Evolutionary conservation across 2,888 invertebrate species (phyloP).

Genomic region (Morpho helenor): DNA sequence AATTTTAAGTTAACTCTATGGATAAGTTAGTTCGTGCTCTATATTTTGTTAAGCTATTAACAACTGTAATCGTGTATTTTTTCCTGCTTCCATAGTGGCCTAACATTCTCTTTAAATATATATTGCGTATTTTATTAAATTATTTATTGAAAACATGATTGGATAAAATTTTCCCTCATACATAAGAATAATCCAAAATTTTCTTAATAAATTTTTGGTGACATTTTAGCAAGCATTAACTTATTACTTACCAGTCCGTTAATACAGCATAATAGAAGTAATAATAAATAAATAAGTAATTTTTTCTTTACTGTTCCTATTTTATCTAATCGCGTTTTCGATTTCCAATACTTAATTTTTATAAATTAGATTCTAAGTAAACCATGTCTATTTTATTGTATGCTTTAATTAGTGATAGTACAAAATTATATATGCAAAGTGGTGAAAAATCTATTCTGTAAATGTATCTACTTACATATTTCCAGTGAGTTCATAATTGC

Average conservation of each 20-base stretch:
- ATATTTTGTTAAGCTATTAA: constrained; percentile 10
- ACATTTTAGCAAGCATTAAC: not conserved
- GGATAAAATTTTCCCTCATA: not conserved
- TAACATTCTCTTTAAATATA: constrained; percentile 15
- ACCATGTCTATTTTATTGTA: constrained; percentile 33
- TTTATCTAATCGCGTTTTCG: constrained; percentile 2
- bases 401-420: constrained; percentile 30
- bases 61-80: constrained; percentile 1
- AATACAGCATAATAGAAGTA: not conserved
- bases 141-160: not conserved
- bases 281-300: not conserved
- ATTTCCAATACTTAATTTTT: not conserved
- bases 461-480: not conserved
- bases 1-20: not conserved
- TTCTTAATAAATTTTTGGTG: too few species aligned
- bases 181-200: too few species aligned
- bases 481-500: too few species aligned
- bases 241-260: not conserved
- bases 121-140: constrained; percentile 3
- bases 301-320: not conserved
- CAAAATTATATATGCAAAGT: constrained; percentile 12
- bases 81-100: constrained; percentile 15
- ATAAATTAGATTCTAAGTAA: constrained; percentile 13
- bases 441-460: not conserved
- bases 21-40: constrained; percentile 15